These are phyloP conservation scores for Ciconia boyciana DNA, from an alignment of 2,113 vertebrate species.

Conservation along the genomic window DNA sequence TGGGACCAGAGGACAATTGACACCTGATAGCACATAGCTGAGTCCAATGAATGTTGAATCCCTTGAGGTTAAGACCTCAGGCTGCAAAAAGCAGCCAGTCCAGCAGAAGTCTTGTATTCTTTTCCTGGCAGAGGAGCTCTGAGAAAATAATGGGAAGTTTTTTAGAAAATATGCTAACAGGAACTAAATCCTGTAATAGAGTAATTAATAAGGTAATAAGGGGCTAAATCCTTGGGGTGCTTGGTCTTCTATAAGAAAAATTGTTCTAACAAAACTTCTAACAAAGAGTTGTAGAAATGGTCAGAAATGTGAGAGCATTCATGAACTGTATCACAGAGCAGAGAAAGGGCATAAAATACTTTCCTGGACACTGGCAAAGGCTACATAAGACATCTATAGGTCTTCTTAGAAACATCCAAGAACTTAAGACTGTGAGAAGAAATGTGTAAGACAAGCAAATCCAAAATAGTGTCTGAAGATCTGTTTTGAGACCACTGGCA, in stretches of 20 bases:
- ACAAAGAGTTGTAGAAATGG: not conserved
- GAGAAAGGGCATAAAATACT: not conserved
- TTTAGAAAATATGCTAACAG: not conserved
- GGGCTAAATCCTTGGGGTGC: not conserved
- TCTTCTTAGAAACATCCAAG: not conserved
- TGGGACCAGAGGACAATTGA: not conserved
- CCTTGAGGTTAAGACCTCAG: not conserved
- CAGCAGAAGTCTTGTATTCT: not conserved
- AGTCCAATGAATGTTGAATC: fast-evolving
- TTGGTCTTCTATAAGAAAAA: not conserved
- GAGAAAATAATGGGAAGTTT: not conserved
- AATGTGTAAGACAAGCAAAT: not conserved
- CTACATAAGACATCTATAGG: fast-evolving
- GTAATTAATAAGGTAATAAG: not conserved
- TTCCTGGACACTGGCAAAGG: not conserved
- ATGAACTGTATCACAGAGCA: not conserved
- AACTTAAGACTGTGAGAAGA: not conserved
- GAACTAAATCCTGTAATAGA: not conserved
- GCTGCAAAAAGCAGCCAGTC: not conserved
- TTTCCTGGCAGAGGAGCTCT: not conserved
- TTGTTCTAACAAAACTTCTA: not conserved
- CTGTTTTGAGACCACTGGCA: not conserved
- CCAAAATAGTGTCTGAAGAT: not conserved
- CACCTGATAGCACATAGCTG: not conserved
- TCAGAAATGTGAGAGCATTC: not conserved